Base-by-base conservation (phyloP, 2,888 invertebrate genomes). In the Brachypterus glaber region DNA sequence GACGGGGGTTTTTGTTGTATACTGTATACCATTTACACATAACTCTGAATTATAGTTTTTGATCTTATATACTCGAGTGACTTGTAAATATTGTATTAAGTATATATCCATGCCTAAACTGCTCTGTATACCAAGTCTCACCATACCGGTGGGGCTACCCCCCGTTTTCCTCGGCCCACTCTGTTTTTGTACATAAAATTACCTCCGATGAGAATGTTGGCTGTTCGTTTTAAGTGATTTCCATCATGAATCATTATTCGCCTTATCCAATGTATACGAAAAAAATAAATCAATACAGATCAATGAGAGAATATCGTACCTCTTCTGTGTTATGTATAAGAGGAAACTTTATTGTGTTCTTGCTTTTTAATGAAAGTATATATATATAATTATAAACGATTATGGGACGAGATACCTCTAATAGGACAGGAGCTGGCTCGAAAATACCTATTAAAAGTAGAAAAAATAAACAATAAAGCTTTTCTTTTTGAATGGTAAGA, bases 231-330 rank as follows among this genome's bases (percentile, higher is more conserved):
- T 54, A 64, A 64, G 64, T 66, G 66, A 66, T 66, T 65, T 64
- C 64, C 65, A 66, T 62, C 66, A 63, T 58, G 59, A 63, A 63
- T 61, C 61, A 64, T 67, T 66, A 64, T 62, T 67, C 72, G 77
- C 77, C 77, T 77, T 77, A 77, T 71, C 70, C 73, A 73, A 76
- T 74, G 77, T 77, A 77, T 77, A 77, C 77, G 77, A 76, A 69
- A 62, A 59, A 52, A 36, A 33, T 49, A 54, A 63, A 59, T 56
- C 55, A 59, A 59, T 58, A 58, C 56, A 59, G 57, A 59, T 59
- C 56, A 58, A 50, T 54, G 54, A 55, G 49, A 58, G 52, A 59
- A 59, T 64, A 65, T 64, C 65, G 63, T 64, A 66, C 63, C 64
- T 66, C n/a, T n/a, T n/a, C 64, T 64, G 60, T 64, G 63, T 66